Evolutionary conservation across 1,140 invertebrate genomes (phyloP).

Genomic region (Drosophila tsacasi): DNA sequence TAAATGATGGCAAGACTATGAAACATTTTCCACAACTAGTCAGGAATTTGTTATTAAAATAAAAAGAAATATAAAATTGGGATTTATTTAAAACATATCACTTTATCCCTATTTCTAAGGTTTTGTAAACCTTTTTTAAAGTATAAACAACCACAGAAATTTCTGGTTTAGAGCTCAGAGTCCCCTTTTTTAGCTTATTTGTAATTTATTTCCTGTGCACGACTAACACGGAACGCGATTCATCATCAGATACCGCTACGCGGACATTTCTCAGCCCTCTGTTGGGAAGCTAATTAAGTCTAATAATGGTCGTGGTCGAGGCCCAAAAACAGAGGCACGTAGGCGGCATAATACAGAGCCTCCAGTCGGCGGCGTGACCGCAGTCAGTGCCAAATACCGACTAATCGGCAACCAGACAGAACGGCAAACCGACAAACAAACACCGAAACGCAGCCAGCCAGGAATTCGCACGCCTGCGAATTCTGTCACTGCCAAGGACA

Average conservation of each 20-base stretch:
- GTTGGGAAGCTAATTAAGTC: slow-evolving; percentile 65
- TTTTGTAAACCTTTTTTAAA: background rate
- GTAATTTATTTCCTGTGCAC: background rate
- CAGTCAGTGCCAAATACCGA: slow-evolving; percentile 56
- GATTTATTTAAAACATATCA: background rate
- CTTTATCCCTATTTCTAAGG: background rate
- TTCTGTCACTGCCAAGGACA: slow-evolving; percentile 64
- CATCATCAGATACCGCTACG: slow-evolving; percentile 16
- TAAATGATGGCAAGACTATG: background rate
- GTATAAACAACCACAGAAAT: background rate
- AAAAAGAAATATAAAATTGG: background rate
- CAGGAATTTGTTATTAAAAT: background rate
- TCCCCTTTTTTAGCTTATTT: background rate
- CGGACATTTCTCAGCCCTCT: background rate
- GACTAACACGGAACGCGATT: slow-evolving; percentile 3
- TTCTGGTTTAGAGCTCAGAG: background rate
- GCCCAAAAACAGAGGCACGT: slow-evolving; percentile 30
- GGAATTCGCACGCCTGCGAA: slow-evolving; percentile 7
- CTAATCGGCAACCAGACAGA: slow-evolving; percentile 6
- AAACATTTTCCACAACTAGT: background rate
- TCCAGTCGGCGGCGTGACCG: slow-evolving; percentile 3
- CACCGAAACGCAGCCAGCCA: slow-evolving; percentile 4
- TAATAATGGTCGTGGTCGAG: slow-evolving; percentile 57
- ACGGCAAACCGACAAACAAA: slow-evolving; percentile 21
- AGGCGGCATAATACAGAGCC: slow-evolving; percentile 3